These are phyloP conservation scores for Chiloscyllium plagiosum DNA, from an alignment of 2,113 vertebrate genomes.

Conservation along the genomic window DNA sequence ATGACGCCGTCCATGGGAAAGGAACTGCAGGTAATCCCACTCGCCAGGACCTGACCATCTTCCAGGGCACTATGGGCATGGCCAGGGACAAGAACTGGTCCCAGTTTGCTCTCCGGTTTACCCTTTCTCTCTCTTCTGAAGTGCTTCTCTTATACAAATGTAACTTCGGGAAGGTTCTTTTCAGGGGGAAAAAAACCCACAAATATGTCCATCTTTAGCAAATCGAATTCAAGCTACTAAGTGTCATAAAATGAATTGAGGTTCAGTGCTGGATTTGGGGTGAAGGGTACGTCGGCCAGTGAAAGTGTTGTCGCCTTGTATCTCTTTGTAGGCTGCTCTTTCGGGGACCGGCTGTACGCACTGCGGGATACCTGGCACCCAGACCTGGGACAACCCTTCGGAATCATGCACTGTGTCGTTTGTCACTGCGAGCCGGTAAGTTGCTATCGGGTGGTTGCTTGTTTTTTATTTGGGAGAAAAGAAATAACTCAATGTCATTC, in stretches of 20 bases:
- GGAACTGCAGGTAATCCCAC: slow-evolving; percentile 64
- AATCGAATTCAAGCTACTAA: slow-evolving; percentile 1
- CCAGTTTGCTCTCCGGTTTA: not conserved
- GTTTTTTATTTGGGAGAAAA: not conserved
- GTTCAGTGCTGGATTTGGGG: not conserved
- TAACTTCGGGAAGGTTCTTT: not conserved
- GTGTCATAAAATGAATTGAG: slow-evolving; percentile 6
- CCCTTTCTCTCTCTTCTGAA: no score
- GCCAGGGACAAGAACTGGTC: not conserved
- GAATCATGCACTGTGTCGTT: slow-evolving; percentile 87
- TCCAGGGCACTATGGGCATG: not conserved
- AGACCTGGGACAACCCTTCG: slow-evolving; percentile 89
- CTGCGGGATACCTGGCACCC: slow-evolving; percentile 91
- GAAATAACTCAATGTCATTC: not conserved
- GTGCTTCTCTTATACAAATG: no score
- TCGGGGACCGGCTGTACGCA: slow-evolving; percentile 78
- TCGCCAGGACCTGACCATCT: not conserved
- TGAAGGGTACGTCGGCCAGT: no score
- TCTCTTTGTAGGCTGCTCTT: slow-evolving; percentile 70
- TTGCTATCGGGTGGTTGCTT: not conserved
- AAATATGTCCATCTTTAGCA: not conserved
- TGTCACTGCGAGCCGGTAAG: slow-evolving; percentile 84
- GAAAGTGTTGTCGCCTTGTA: not conserved
- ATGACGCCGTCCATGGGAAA: slow-evolving; percentile 67
- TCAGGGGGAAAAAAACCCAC: not conserved